Evolutionary conservation across 2,113 vertebrate genomes (phyloP).

Genomic region (Alethe castanea): DNA sequence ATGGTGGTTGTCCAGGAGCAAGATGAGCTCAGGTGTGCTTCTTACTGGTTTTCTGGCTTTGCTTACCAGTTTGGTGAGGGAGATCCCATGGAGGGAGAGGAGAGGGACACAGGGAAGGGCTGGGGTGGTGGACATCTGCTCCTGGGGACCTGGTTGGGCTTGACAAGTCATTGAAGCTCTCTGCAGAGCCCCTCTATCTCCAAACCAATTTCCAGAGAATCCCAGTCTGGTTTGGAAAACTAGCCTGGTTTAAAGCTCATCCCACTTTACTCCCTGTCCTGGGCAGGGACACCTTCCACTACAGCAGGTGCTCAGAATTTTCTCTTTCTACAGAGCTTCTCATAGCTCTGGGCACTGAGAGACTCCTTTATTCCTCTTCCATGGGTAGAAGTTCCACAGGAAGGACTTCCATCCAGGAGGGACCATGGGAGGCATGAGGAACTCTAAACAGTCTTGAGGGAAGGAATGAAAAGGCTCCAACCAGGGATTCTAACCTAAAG

Average conservation of each 20-base stretch:
- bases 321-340: neutral
- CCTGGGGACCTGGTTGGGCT: neutral
- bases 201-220: neutral
- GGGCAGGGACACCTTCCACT: neutral
- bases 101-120: neutral
- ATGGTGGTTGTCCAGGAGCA: neutral
- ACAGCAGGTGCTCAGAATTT: rapidly evolving
- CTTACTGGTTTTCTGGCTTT: neutral
- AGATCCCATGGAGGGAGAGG: neutral
- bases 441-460: neutral
- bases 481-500: neutral
- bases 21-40: neutral
- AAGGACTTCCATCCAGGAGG: neutral
- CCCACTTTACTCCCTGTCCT: neutral
- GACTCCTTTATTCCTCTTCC: neutral
- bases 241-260: neutral
- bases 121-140: neutral
- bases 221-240: neutral
- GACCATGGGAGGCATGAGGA: rapidly evolving
- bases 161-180: rapidly evolving
- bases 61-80: neutral
- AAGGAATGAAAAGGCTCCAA: neutral
- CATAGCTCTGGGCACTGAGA: neutral
- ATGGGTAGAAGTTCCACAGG: rapidly evolving
- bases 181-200: neutral